Conservation (phyloP, 2,888 invertebrate species). For the Himalopsyche tibetana region DNA sequence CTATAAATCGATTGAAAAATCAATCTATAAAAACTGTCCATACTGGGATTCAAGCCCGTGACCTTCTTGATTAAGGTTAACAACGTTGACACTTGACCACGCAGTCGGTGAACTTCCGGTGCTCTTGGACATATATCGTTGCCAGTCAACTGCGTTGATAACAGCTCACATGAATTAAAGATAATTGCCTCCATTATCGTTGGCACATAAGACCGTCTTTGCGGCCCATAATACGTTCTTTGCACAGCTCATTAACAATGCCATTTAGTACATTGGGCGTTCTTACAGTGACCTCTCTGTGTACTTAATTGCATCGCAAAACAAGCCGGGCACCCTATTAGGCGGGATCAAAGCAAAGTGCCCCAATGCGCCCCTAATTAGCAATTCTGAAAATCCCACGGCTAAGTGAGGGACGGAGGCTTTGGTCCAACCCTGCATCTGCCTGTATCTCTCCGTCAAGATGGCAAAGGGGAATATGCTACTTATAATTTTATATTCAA, state of each 20-base stretch:
- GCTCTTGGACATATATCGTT: too few species aligned
- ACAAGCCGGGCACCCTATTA: not conserved
- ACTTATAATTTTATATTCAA: too few species aligned
- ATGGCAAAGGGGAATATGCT: too few species aligned
- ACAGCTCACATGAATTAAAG: too few species aligned
- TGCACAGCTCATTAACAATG: not conserved
- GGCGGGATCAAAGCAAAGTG: conserved; percentile 6
- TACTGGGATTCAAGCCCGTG: too few species aligned
- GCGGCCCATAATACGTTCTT: not conserved
- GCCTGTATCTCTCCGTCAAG: not conserved
- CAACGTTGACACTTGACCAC: too few species aligned
- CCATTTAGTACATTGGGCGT: not conserved
- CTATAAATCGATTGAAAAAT: too few species aligned
- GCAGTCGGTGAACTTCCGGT: too few species aligned
- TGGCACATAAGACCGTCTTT: not conserved
- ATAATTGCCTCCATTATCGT: not conserved
- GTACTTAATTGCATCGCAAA: conserved; percentile 29
- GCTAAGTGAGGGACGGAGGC: not conserved
- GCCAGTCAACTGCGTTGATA: too few species aligned
- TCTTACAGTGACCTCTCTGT: not conserved
- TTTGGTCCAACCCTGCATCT: not conserved
- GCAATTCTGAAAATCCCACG: conserved; percentile 15
- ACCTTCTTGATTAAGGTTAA: too few species aligned
- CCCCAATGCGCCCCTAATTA: conserved; percentile 23
- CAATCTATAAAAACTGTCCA: too few species aligned